phyloP scores from a whole-genome alignment of 2,888 invertebrate species.

The Julus scanicus region DNA sequence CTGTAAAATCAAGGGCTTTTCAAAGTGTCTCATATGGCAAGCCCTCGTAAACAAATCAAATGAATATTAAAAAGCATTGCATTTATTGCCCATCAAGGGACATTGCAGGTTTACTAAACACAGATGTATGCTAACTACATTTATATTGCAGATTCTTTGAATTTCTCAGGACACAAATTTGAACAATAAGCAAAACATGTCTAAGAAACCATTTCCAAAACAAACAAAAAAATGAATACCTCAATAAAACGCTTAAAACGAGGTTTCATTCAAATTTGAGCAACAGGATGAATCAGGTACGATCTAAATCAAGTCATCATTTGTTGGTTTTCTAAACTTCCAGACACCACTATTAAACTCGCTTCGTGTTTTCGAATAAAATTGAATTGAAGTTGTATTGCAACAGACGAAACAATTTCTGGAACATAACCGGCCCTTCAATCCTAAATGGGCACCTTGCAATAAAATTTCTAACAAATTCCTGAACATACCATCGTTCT shows the following conservation, averaged over 20 bases:
- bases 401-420: not conserved
- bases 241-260: not conserved
- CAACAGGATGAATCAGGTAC: conserved; percentile 34
- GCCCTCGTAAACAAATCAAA: not conserved
- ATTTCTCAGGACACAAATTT: not conserved
- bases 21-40: not conserved
- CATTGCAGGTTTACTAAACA: not conserved
- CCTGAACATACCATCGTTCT: not conserved
- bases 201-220: not conserved
- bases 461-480: not conserved
- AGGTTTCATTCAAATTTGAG: not conserved
- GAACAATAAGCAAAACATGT: not conserved
- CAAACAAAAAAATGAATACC: not conserved
- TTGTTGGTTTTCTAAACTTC: not conserved
- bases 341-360: not conserved
- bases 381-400: not conserved
- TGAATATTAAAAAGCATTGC: not conserved
- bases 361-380: not conserved
- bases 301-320: not conserved
- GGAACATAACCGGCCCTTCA: not conserved
- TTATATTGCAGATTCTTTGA: not conserved
- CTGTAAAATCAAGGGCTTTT: not conserved
- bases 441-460: not conserved
- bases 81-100: too few species aligned
- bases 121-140: not conserved